Base-by-base conservation (phyloP, 2,797 vertebrate genomes). In the Pseudopleuronectes americanus region DNA sequence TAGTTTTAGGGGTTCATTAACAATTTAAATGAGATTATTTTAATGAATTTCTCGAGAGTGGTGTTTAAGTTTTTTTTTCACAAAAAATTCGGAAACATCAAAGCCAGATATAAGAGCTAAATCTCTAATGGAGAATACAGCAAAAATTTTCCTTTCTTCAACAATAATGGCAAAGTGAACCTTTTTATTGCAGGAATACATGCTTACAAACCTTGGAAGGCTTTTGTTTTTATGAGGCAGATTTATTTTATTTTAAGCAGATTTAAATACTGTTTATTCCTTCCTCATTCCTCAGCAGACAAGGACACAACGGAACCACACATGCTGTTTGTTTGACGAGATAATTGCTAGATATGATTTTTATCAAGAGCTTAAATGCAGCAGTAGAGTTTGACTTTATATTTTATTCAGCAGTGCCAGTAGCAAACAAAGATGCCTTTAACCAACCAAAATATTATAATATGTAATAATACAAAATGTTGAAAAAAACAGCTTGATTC, bases 1-100 rank as follows among this genome's bases (percentile, higher is more conserved):
- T 33, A 28, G 8, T 19, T 33, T 21, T 10, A 4, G 2, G 9
- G 24, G 10, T 7, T 48, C 23, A 58, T 64, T 48, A 51, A 55
- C 16, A 45, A 12, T 68, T 64, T 55, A 31, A 51, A 12, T 14
- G 21, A 51, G 8, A 45, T 51, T 57, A 53, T 69, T 66, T 24
- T 17, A 62, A 53, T 58, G 4, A 57, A 24, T 56, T 62, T 63
- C 60, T 8, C 14, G 17, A 21, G n/a, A 57, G 7, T 43, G 45
- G 38, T 16, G 4, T 14, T 41, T 41, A 41, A 77, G 61, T 36
- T 80, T 64, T 57, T 5, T 24, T 43, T 57, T 6, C 1, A 8
- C 26, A 23, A 38, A 38, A 13, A 4, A 65, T 62, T 36, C 8
- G n/a, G 16, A 16, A 60, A 52, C 21, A 41, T 53, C 4, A 64